Percentiles rank a stretch among this genome's conserved stretches.
These are phyloP conservation scores for Lerema accius DNA, from an alignment of 1,140 invertebrate species.

Conservation along the genomic window DNA sequence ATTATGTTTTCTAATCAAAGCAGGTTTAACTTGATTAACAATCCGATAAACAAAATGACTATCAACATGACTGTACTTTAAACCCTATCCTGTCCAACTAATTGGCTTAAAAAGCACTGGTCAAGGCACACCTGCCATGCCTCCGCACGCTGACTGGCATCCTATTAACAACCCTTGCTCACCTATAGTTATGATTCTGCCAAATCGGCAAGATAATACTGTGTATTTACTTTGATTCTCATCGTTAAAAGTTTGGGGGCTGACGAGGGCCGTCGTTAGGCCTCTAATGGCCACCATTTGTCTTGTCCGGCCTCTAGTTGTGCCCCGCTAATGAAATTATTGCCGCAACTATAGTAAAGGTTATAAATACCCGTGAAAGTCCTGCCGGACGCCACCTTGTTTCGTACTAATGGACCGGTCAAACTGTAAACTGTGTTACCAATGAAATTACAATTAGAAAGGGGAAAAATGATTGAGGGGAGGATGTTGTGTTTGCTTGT, in stretches of 20 bases:
- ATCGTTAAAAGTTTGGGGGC: constrained; percentile 79
- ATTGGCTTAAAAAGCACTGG: constrained; percentile 36
- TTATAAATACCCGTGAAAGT: constrained; percentile 80
- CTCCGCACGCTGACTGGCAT: constrained; percentile 48
- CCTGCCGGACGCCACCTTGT: constrained; percentile 78
- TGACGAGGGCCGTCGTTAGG: constrained; percentile 80
- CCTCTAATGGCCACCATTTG: constrained; percentile 79
- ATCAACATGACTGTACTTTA: neutral
- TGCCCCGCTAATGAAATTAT: constrained; percentile 82
- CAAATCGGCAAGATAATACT: constrained; percentile 78
- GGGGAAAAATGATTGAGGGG: constrained; percentile 73
- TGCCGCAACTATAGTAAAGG: constrained; percentile 82
- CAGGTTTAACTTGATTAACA: no score
- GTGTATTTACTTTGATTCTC: constrained; percentile 81
- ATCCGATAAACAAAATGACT: constrained; percentile 13
- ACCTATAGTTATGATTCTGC: constrained; percentile 69
- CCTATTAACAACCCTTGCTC: constrained; percentile 64
- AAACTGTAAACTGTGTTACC: constrained; percentile 82
- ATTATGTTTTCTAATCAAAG: no score
- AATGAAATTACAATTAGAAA: constrained; percentile 81
- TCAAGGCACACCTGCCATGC: constrained; percentile 43
- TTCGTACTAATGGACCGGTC: constrained; percentile 81
- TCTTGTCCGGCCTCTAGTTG: constrained; percentile 81
- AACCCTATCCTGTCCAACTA: constrained; percentile 21
- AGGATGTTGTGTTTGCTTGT: constrained; percentile 63